Evolutionary conservation across 2,113 vertebrate genomes (phyloP).

Genomic region (Puma concolor): DNA sequence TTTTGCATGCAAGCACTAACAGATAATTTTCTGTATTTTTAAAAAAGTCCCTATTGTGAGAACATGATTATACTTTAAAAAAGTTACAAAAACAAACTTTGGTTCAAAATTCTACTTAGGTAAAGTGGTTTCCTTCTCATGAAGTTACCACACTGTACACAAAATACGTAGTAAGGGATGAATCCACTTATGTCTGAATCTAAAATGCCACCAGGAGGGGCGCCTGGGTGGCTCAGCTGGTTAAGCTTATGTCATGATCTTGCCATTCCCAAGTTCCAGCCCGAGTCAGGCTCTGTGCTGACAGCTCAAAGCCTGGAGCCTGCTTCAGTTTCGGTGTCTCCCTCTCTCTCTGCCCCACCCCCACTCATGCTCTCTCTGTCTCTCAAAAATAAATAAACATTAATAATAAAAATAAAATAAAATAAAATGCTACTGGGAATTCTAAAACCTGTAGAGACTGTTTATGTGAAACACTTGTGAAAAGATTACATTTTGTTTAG

Average conservation of each 20-base stretch:
- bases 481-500: constrained; percentile 28
- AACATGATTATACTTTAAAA: background rate
- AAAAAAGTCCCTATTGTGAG: background rate
- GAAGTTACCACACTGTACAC: background rate
- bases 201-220: background rate
- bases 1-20: background rate
- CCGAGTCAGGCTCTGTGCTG: no score
- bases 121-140: background rate
- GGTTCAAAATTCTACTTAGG: background rate
- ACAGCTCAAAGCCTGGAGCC: no score
- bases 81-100: background rate
- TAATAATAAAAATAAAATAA: no score
- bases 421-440: background rate
- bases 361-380: no score
- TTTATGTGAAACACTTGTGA: background rate
- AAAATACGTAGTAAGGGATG: background rate
- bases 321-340: no score
- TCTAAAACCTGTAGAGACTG: constrained; percentile 10
- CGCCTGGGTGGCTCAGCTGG: no score
- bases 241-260: no score
- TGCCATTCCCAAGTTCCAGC: no score
- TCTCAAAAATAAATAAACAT: no score
- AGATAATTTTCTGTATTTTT: background rate
- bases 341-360: no score
- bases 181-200: constrained; percentile 32